These are phyloP conservation scores for Hydrolagus affinis DNA, from an alignment of 2,113 vertebrate species.

Conservation along the genomic window DNA sequence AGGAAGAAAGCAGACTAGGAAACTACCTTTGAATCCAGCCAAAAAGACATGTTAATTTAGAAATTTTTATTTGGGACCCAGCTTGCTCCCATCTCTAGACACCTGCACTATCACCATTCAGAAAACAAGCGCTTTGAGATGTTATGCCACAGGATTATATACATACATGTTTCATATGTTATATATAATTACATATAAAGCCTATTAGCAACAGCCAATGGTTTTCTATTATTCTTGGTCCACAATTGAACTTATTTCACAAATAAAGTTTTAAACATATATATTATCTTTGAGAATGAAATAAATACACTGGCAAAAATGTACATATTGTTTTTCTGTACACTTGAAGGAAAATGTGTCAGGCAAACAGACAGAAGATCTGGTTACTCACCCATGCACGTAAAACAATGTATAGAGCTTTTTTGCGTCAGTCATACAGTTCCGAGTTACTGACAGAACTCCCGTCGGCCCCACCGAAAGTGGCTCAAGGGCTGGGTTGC, in stretches of 20 bases:
- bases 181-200: too few relatives aligned
- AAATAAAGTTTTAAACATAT: not conserved
- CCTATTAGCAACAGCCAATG: too few relatives aligned
- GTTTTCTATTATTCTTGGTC: too few relatives aligned
- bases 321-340: not conserved
- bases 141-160: too few relatives aligned
- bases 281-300: not conserved
- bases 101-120: too few relatives aligned
- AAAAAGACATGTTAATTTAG: too few relatives aligned
- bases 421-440: conserved; percentile 80
- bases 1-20: too few relatives aligned
- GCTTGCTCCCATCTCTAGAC: too few relatives aligned
- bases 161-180: too few relatives aligned
- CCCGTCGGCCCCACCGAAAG: conserved; percentile 80
- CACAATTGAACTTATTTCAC: not conserved
- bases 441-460: conserved; percentile 76
- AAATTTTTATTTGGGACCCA: too few relatives aligned
- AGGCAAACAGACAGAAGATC: not conserved
- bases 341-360: not conserved
- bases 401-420: conserved; percentile 91
- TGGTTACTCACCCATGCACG: conserved; percentile 73
- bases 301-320: not conserved
- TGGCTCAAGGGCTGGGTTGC: conserved; percentile 84
- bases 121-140: too few relatives aligned
- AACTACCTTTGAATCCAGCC: too few relatives aligned